A percentile compares a stretch with the other conserved stretches of the same genome.
Evolutionary conservation across 2,797 vertebrate species (phyloP).

Genomic region (Rhynchotus rufescens): DNA sequence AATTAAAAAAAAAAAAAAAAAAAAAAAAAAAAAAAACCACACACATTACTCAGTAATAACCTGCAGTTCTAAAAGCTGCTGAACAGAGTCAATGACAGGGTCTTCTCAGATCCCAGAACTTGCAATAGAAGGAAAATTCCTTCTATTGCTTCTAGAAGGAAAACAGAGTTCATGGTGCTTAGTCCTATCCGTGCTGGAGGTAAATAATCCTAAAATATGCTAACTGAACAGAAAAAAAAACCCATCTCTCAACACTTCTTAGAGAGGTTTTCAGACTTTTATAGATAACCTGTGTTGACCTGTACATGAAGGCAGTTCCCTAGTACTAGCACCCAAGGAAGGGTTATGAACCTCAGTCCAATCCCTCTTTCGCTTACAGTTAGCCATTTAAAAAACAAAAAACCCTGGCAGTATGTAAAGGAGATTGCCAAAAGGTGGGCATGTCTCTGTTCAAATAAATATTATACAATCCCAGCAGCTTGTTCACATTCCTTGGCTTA

Average conservation of each 20-base stretch:
- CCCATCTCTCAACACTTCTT: background rate
- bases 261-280: background rate
- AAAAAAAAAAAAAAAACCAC: too few species aligned
- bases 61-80: background rate
- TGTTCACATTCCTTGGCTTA: constrained; percentile 41
- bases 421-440: background rate
- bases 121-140: background rate
- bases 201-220: background rate
- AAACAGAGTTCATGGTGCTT: background rate
- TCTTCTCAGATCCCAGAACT: background rate
- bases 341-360: background rate
- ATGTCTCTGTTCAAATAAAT: constrained; percentile 19
- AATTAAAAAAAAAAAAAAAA: too few species aligned
- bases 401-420: background rate
- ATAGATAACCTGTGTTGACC: background rate
- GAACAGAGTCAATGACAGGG: background rate
- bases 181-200: background rate
- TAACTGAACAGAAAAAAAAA: background rate
- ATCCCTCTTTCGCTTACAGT: background rate
- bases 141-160: too few species aligned
- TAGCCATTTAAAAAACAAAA: background rate
- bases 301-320: background rate
- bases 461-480: constrained; percentile 20
- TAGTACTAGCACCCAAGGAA: background rate
- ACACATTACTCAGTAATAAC: background rate